Conservation (phyloP, 2,797 vertebrate species). For the Sciurus carolinensis region DNA sequence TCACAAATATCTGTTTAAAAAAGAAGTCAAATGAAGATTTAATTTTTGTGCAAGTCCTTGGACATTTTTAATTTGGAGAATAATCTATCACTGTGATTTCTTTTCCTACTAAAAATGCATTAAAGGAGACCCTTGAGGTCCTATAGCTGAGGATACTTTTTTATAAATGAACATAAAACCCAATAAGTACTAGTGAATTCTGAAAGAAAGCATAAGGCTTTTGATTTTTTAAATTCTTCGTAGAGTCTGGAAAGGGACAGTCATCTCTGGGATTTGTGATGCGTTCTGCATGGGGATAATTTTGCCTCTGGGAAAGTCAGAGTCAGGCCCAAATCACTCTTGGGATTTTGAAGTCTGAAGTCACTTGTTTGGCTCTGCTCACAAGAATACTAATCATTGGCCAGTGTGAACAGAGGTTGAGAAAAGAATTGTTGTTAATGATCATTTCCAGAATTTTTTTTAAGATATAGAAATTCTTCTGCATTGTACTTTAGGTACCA, state of each 20-base stretch:
- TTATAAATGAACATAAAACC: background rate
- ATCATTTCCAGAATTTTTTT: constrained; percentile 44
- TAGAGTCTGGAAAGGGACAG: constrained; percentile 15
- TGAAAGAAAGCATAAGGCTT: background rate
- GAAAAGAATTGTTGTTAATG: constrained; percentile 32
- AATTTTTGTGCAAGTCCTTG: constrained; percentile 11
- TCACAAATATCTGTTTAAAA: constrained; percentile 32
- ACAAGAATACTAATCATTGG: constrained; percentile 34
- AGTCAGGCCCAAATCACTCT: constrained; percentile 70
- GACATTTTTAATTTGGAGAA: constrained; percentile 41
- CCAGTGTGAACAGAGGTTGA: constrained; percentile 49
- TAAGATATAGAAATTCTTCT: constrained; percentile 53
- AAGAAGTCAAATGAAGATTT: background rate
- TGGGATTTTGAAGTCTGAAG: constrained; percentile 70
- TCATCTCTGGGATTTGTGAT: background rate
- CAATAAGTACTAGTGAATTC: background rate
- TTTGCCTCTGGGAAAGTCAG: constrained; percentile 78
- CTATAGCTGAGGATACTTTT: background rate
- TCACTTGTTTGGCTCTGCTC: constrained; percentile 72
- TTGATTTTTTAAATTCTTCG: constrained; percentile 30
- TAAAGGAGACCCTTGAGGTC: background rate
- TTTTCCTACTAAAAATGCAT: background rate
- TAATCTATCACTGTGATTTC: background rate
- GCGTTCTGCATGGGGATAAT: constrained; percentile 31
- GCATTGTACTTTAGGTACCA: constrained; percentile 21